Conservation (phyloP, 2,888 invertebrate genomes). For the Laothoe populi region DNA sequence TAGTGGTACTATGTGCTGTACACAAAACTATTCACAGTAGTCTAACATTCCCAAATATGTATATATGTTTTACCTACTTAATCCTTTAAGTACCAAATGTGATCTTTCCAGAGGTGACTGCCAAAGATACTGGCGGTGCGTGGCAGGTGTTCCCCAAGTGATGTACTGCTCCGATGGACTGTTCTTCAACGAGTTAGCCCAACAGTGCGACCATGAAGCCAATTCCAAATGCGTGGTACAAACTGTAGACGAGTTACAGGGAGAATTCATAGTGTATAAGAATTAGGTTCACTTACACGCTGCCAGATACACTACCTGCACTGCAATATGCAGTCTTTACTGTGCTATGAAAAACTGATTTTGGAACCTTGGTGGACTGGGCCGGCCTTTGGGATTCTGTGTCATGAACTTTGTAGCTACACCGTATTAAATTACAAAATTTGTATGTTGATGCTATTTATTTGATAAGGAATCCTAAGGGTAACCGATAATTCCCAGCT, state of each 20-base stretch:
- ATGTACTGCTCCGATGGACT: conserved; percentile 70
- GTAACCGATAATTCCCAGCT: conserved; percentile 18
- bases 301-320: no score
- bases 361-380: conserved; percentile 18
- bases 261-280: conserved; percentile 68
- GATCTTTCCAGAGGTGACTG: conserved; percentile 65
- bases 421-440: not conserved
- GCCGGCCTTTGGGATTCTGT: not conserved
- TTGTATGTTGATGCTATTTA: not conserved
- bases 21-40: no score
- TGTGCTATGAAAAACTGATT: no score
- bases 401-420: no score
- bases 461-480: not conserved
- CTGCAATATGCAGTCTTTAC: no score
- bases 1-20: no score
- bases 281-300: no score
- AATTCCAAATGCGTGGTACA: conserved; percentile 60
- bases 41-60: no score
- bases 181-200: conserved; percentile 66
- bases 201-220: conserved; percentile 76
- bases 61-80: no score
- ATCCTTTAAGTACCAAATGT: no score
- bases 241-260: conserved; percentile 60
- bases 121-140: conserved; percentile 73
- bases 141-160: conserved; percentile 54